Evolutionary conservation across 2,113 vertebrate species (phyloP).

Genomic region (Catharus minimus): DNA sequence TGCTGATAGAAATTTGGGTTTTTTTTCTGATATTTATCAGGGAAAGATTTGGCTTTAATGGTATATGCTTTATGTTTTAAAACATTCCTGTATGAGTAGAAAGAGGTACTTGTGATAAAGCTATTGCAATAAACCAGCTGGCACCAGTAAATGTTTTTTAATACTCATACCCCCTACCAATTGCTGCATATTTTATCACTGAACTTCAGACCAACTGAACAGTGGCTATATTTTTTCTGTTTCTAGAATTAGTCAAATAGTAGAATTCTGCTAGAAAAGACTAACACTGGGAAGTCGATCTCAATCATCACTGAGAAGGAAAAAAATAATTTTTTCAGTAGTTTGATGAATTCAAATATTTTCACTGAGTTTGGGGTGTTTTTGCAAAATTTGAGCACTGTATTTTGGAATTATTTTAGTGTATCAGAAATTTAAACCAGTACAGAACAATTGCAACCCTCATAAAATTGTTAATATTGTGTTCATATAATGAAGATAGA

Average conservation of each 20-base stretch:
- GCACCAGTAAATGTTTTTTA: not conserved
- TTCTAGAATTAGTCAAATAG: not conserved
- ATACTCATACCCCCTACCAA: accelerated
- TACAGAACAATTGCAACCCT: not conserved
- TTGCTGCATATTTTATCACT: not conserved
- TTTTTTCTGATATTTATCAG: not conserved
- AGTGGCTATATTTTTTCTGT: not conserved
- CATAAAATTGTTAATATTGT: not conserved
- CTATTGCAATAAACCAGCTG: not conserved
- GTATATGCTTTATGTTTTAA: not conserved
- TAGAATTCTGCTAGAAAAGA: not conserved
- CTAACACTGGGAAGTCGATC: not conserved
- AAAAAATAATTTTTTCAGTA: not conserved
- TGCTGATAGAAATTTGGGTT: not conserved
- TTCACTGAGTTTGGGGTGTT: not conserved
- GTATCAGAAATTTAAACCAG: not conserved
- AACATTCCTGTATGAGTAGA: not conserved
- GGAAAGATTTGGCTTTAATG: not conserved
- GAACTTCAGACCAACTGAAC: not conserved
- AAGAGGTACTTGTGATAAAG: not conserved
- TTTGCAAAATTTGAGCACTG: not conserved
- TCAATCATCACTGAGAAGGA: not conserved
- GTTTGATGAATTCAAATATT: not conserved
- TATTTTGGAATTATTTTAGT: not conserved
- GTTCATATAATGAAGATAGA: not conserved